phyloP scores from a whole-genome alignment of 2,888 invertebrate genomes.

The Sympetrum striolatum region DNA sequence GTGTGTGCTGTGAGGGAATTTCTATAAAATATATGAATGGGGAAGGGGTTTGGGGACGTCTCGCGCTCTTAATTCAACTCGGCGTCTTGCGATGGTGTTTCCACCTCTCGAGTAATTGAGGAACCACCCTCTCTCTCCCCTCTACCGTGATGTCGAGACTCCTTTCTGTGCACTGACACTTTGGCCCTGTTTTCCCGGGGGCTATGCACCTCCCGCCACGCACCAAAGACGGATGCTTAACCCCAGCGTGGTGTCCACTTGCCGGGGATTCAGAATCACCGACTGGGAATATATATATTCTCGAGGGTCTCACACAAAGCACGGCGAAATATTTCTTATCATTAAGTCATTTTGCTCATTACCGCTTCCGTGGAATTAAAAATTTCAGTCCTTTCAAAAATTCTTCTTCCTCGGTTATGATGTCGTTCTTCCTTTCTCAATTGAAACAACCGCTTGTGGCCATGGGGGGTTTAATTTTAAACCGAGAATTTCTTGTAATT shows the following conservation, averaged over 20 bases:
- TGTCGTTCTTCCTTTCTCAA: too few relatives aligned
- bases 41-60: slow-evolving; percentile 2
- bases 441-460: too few relatives aligned
- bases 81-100: slow-evolving; percentile 25
- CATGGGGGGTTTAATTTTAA: too few relatives aligned
- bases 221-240: background rate
- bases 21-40: slow-evolving; percentile 23
- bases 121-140: background rate
- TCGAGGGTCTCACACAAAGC: background rate
- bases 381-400: too few relatives aligned
- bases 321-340: background rate
- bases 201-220: background rate
- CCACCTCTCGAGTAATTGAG: slow-evolving; percentile 35
- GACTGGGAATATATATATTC: background rate
- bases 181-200: background rate
- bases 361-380: background rate
- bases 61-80: slow-evolving; percentile 30
- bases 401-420: too few relatives aligned
- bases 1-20: background rate
- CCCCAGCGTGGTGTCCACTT: slow-evolving; percentile 24
- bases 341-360: background rate
- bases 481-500: too few relatives aligned
- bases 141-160: background rate
- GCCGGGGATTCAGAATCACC: background rate
- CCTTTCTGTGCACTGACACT: background rate